These are phyloP conservation scores for Ceryle rudis DNA, from an alignment of 2,797 vertebrate genomes.

Conservation along the genomic window DNA sequence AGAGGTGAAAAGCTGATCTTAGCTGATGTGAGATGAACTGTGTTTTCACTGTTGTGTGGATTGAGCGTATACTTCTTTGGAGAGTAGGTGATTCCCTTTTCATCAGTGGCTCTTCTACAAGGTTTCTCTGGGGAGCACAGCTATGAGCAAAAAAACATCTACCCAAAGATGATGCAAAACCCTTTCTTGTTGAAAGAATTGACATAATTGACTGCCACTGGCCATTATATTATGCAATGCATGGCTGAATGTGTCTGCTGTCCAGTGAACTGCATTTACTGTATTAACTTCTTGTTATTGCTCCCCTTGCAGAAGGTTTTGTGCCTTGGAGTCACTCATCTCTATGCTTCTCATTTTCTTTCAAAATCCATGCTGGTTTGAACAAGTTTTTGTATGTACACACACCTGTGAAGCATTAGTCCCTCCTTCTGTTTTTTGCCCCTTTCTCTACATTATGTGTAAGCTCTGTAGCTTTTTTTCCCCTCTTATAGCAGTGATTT, in stretches of 20 bases:
- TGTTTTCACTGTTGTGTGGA: not conserved
- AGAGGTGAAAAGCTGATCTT: not conserved
- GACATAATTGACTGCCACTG: not conserved
- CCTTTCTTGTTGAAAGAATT: not conserved
- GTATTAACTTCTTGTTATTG: not conserved
- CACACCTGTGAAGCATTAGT: rapidly evolving
- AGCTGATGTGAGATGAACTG: not conserved
- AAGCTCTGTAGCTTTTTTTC: not conserved
- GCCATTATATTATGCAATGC: not conserved
- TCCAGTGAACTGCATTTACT: not conserved
- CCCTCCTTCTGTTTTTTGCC: not conserved
- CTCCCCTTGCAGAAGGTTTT: not conserved
- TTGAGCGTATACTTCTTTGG: rapidly evolving
- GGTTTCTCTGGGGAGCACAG: not conserved
- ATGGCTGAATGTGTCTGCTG: not conserved
- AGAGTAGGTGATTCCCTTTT: not conserved
- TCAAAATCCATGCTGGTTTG: not conserved
- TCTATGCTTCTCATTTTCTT: not conserved
- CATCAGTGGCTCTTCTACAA: not conserved
- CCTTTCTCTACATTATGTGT: not conserved
- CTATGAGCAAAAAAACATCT: not conserved
- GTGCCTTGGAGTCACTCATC: not conserved
- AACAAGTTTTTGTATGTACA: not conserved
- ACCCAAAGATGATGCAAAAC: not conserved
- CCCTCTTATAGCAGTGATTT: not conserved